phyloP scores from a whole-genome alignment of 2,113 vertebrate species.

The Taxidea taxus region DNA sequence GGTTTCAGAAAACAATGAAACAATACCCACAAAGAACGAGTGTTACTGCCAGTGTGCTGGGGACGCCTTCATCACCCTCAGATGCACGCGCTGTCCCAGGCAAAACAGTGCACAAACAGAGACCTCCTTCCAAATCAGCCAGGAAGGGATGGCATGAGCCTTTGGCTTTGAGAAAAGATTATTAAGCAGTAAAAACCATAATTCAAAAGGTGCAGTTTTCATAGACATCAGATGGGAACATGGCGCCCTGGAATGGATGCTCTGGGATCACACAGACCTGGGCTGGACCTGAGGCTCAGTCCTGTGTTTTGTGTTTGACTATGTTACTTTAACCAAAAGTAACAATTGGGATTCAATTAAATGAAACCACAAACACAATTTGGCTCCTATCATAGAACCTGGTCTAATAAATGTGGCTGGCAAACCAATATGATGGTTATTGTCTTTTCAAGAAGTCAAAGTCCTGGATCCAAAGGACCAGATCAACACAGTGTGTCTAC shows the following conservation, averaged over 20 bases:
- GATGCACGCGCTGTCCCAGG: neutral
- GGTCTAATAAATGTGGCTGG: neutral
- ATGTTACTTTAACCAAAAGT: neutral
- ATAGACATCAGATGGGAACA: neutral
- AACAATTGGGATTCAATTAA: neutral
- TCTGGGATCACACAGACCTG: neutral
- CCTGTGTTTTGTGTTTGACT: neutral
- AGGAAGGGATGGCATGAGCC: neutral
- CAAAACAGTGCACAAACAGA: neutral
- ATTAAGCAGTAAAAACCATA: neutral
- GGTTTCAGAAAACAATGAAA: neutral
- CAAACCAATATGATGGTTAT: neutral
- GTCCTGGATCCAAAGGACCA: neutral
- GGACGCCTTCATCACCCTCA: neutral
- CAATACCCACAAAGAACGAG: neutral
- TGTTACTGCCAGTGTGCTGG: neutral
- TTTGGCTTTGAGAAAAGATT: neutral
- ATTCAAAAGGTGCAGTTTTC: neutral
- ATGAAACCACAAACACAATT: neutral
- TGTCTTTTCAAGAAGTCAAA: neutral
- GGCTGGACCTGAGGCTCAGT: neutral
- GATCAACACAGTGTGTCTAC: neutral
- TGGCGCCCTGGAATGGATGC: fast-evolving
- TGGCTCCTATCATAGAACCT: neutral
- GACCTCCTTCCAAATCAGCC: neutral